Evolutionary conservation across 2,888 invertebrate genomes (phyloP).

Genomic region (Ptychoptera albimana): DNA sequence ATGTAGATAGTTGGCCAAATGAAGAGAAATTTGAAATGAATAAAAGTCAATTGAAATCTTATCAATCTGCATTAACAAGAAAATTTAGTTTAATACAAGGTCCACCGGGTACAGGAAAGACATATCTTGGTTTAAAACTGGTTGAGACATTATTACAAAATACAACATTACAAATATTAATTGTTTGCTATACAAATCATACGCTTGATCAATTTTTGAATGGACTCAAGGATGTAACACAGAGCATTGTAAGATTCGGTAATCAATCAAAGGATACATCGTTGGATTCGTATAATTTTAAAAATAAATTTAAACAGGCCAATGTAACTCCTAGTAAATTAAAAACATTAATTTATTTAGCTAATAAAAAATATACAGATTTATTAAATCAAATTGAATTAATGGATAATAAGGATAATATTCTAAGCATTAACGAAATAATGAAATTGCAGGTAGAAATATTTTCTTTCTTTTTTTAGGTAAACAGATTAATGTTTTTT

Average conservation of each 20-base stretch:
- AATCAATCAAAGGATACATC: constrained; percentile 45
- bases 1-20: constrained; percentile 32
- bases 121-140: constrained; percentile 61
- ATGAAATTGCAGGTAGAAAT: constrained; percentile 2
- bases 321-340: constrained; percentile 14
- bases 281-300: constrained; percentile 36
- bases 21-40: constrained; percentile 38
- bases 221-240: constrained; percentile 41
- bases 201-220: constrained; percentile 75
- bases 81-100: constrained; percentile 72
- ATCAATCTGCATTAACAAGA: constrained; percentile 46
- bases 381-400: constrained; percentile 14
- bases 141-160: constrained; percentile 50
- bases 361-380: constrained; percentile 19
- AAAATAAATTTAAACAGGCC: constrained; percentile 3
- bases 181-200: constrained; percentile 75
- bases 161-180: constrained; percentile 40
- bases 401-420: no score
- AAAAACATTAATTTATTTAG: constrained; percentile 19
- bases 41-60: constrained; percentile 48
- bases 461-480: neutral
- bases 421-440: constrained; percentile 11
- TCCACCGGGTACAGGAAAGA: constrained; percentile 81
- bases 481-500: neutral
- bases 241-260: constrained; percentile 50